Conservation (phyloP, 2,888 invertebrate genomes). For the Seira musarum region DNA sequence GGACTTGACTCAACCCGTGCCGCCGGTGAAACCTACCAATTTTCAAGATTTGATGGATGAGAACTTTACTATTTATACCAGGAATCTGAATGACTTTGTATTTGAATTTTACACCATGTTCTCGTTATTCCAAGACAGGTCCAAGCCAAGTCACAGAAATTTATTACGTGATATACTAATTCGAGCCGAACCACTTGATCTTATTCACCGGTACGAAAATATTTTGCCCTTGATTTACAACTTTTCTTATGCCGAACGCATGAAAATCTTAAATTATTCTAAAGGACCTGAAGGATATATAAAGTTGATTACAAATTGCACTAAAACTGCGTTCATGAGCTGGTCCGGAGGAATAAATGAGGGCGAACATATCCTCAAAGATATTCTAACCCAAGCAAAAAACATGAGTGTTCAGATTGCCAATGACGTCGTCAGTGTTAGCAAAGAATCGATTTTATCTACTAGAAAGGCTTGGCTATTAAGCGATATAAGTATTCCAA, state of each 20-base stretch:
- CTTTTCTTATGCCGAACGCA: too few species aligned
- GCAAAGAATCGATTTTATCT: background rate
- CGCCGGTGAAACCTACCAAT: background rate
- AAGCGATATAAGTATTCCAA: background rate
- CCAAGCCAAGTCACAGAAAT: too few species aligned
- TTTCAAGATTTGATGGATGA: background rate
- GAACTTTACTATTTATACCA: background rate
- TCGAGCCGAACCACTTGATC: too few species aligned
- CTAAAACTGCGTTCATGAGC: slow-evolving; percentile 13
- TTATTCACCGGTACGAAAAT: too few species aligned
- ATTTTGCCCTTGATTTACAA: too few species aligned
- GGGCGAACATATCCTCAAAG: background rate
- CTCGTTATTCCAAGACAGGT: too few species aligned
- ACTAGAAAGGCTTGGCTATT: background rate
- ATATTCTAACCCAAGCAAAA: background rate
- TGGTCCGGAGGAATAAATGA: slow-evolving; percentile 1
- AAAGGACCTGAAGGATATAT: too few species aligned
- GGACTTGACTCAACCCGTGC: background rate
- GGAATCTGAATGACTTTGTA: too few species aligned
- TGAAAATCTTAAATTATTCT: too few species aligned
- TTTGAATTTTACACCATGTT: too few species aligned
- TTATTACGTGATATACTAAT: too few species aligned
- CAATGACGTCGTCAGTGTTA: background rate
- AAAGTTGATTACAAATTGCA: background rate
- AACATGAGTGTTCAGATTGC: background rate